phyloP scores from a whole-genome alignment of 2,797 vertebrate genomes.

The Oreochromis mossambicus region DNA sequence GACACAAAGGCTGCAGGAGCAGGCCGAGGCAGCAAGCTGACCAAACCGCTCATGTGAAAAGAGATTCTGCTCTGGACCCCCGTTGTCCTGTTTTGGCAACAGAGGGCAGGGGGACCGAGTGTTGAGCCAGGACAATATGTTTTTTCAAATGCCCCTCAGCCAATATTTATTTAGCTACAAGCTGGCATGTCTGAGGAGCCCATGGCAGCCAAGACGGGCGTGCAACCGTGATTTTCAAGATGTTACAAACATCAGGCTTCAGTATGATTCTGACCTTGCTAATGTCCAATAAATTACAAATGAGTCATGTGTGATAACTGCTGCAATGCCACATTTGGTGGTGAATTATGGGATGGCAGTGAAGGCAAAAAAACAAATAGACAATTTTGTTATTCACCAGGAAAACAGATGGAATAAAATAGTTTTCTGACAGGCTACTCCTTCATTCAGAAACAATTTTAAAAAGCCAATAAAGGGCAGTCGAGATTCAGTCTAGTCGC shows the following conservation, averaged over 20 bases:
- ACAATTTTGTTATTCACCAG: conserved; percentile 43
- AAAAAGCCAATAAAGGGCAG: conserved; percentile 24
- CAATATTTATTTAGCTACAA: conserved; percentile 75
- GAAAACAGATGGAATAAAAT: conserved; percentile 36
- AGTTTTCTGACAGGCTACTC: conserved; percentile 38
- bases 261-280: conserved; percentile 18
- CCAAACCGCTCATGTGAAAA: conserved; percentile 56
- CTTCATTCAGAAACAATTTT: conserved; percentile 35
- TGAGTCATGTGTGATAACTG: conserved; percentile 10
- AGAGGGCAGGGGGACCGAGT: conserved; percentile 42
- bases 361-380: conserved; percentile 11
- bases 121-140: conserved; percentile 74
- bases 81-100: conserved; percentile 63
- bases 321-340: conserved; percentile 3
- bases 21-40: conserved; percentile 32
- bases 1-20: conserved; percentile 48
- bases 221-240: conserved; percentile 43
- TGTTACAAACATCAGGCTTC: conserved; percentile 54
- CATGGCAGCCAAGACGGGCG: conserved; percentile 36
- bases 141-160: conserved; percentile 72
- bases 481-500: conserved; percentile 4
- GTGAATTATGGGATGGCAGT: not conserved
- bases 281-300: conserved; percentile 35
- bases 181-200: conserved; percentile 63
- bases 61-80: conserved; percentile 58